A percentile compares a stretch with the other conserved stretches of the same genome.
These are phyloP conservation scores for Nymphalis io DNA, from an alignment of 1,140 invertebrate species.

Conservation along the genomic window DNA sequence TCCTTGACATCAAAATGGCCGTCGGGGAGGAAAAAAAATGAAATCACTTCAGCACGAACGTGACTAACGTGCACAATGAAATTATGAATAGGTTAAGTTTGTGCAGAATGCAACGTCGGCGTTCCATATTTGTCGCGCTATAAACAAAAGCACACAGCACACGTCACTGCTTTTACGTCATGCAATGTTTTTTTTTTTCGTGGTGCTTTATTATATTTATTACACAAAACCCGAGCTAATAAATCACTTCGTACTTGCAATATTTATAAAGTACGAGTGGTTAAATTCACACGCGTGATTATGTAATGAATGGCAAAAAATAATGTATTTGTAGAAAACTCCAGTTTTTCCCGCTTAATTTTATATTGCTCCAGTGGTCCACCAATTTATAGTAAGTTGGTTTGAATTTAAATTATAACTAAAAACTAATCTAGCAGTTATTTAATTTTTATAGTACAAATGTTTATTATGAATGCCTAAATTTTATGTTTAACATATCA, in stretches of 20 bases:
- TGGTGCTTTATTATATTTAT: constrained; percentile 26
- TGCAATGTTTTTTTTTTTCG: constrained; percentile 19
- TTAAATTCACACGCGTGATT: not conserved
- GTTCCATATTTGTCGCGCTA: constrained; percentile 22
- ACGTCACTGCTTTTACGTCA: constrained; percentile 4
- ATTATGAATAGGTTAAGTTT: constrained; percentile 26
- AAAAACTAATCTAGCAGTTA: too few relatives aligned
- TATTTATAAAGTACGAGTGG: not conserved
- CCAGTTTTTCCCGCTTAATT: too few relatives aligned
- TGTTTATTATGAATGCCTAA: too few relatives aligned
- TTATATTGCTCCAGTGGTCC: too few relatives aligned
- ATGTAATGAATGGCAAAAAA: not conserved
- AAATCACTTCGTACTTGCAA: constrained; percentile 19
- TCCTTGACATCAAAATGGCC: not conserved
- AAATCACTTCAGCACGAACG: constrained; percentile 14
- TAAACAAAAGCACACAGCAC: constrained; percentile 27
- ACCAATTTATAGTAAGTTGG: too few relatives aligned
- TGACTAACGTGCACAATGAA: constrained; percentile 18
- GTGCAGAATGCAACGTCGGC: constrained; percentile 33
- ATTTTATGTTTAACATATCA: too few relatives aligned
- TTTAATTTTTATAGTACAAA: too few relatives aligned
- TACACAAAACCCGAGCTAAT: constrained; percentile 17
- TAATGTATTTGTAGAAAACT: not conserved
- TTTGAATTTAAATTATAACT: too few relatives aligned
- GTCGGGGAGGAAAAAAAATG: not conserved